Evolutionary conservation across 2,113 vertebrate genomes (phyloP).

Genomic region (Rhineura floridana): DNA sequence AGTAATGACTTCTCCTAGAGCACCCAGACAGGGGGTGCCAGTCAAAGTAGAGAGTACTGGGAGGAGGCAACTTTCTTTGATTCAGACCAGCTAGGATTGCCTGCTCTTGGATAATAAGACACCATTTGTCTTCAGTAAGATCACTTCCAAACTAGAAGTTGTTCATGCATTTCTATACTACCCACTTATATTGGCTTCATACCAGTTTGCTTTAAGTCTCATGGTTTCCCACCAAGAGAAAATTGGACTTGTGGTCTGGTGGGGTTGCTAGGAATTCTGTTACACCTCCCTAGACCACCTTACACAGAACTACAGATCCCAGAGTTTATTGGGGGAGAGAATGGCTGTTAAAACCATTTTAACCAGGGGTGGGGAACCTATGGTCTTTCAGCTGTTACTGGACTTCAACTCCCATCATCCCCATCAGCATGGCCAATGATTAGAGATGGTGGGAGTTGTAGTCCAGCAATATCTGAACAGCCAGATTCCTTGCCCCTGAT

Average conservation of each 20-base stretch:
- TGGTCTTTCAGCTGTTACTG: too few relatives aligned
- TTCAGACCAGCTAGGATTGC: background rate
- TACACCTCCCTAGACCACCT: background rate
- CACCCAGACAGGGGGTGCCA: rapidly evolving
- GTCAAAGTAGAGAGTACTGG: background rate
- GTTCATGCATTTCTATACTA: background rate
- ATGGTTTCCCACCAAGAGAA: background rate
- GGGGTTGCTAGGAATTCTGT: background rate
- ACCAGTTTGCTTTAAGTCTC: background rate
- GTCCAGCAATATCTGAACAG: too few relatives aligned
- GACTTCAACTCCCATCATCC: too few relatives aligned
- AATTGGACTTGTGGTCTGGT: too few relatives aligned
- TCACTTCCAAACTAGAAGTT: background rate
- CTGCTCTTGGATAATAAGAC: background rate
- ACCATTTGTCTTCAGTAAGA: too few relatives aligned
- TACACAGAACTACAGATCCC: background rate
- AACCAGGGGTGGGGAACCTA: too few relatives aligned
- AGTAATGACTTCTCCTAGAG: too few relatives aligned
- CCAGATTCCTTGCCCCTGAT: too few relatives aligned
- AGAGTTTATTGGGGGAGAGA: too few relatives aligned
- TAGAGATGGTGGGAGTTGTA: too few relatives aligned
- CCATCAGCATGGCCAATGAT: too few relatives aligned
- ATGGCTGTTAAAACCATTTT: too few relatives aligned
- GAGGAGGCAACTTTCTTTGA: background rate
- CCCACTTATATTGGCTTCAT: background rate